Conservation (phyloP, 1,140 invertebrate genomes). For the Cataglyphis hispanica region DNA sequence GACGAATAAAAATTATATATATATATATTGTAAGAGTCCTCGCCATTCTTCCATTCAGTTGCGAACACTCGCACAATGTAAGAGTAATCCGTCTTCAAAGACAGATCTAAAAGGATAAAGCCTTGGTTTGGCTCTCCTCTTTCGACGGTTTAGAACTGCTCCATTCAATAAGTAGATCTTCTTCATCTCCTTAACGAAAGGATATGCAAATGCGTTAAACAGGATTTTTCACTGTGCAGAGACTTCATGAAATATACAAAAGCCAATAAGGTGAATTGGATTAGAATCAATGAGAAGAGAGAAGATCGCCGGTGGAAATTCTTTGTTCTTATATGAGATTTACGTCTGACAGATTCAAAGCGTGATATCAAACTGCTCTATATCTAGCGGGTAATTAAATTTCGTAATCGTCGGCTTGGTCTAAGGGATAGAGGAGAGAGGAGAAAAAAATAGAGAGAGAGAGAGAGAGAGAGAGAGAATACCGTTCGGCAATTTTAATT, state of each 20-base stretch:
- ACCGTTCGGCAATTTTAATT: conserved; percentile 80
- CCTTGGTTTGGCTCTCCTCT: background rate
- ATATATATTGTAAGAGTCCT: background rate
- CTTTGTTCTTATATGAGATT: conserved; percentile 64
- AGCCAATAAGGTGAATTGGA: conserved; percentile 27
- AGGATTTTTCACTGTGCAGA: conserved; percentile 15
- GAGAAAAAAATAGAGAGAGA: background rate
- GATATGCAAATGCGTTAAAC: conserved; percentile 32
- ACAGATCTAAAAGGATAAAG: background rate
- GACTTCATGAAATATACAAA: background rate
- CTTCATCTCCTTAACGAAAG: background rate
- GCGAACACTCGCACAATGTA: background rate
- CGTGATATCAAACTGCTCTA: conserved; percentile 62
- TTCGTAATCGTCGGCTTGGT: conserved; percentile 66
- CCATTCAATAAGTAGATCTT: background rate
- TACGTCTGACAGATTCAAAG: conserved; percentile 21
- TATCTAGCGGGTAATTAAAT: conserved; percentile 71
- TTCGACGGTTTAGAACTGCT: background rate
- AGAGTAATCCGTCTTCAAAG: conserved; percentile 4
- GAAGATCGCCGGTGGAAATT: background rate
- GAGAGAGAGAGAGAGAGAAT: background rate
- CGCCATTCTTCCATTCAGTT: background rate
- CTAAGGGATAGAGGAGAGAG: background rate
- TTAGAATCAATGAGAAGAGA: conserved; percentile 36
- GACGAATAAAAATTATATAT: background rate